Percentiles rank a stretch among this genome's conserved stretches.
Evolutionary conservation across 1,140 invertebrate genomes (phyloP).

Genomic region (Dreissena rostriformis): DNA sequence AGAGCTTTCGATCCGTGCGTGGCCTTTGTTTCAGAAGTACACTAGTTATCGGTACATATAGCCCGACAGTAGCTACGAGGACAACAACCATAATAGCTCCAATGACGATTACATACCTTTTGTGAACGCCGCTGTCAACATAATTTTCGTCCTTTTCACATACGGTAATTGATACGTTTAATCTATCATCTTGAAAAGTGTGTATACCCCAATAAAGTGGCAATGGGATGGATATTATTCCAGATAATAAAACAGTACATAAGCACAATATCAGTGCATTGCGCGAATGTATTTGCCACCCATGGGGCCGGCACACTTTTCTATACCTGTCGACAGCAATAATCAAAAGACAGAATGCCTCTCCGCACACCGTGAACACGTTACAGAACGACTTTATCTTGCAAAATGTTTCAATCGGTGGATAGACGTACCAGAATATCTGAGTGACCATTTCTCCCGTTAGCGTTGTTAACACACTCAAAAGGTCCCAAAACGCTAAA

Average conservation of each 20-base stretch:
- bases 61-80: too few species aligned
- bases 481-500: not conserved
- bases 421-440: constrained; percentile 3
- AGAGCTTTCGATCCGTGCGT: too few species aligned
- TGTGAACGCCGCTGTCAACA: too few species aligned
- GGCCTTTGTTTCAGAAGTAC: too few species aligned
- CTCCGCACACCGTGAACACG: not conserved
- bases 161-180: constrained; percentile 10
- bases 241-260: too few species aligned
- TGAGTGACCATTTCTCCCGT: not conserved
- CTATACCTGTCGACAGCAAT: not conserved
- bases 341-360: not conserved
- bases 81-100: too few species aligned
- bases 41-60: too few species aligned
- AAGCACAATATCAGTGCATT: too few species aligned
- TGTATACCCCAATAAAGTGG: too few species aligned
- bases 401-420: not conserved
- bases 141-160: constrained; percentile 32
- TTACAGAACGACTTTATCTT: constrained; percentile 1
- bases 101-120: too few species aligned
- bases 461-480: not conserved
- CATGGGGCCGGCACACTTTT: constrained; percentile 16
- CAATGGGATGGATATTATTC: too few species aligned
- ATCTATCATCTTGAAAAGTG: too few species aligned
- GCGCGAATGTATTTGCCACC: not conserved